Evolutionary conservation across 2,113 vertebrate species (phyloP).

Genomic region (Montifringilla adamsi): DNA sequence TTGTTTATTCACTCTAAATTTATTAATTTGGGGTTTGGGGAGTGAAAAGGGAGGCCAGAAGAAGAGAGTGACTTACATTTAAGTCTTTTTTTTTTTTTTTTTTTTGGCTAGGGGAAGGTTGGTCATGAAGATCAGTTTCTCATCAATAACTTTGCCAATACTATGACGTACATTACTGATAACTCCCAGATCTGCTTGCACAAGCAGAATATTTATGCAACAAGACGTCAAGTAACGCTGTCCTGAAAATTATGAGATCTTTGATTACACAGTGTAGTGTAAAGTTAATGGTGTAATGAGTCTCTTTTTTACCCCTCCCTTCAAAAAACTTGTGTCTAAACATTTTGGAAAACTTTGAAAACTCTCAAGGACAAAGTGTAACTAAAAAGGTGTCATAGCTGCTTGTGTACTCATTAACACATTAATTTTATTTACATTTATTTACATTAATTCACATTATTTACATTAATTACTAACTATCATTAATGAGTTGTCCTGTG

Average conservation of each 20-base stretch:
- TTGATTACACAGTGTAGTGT: background rate
- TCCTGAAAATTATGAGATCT: background rate
- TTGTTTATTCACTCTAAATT: background rate
- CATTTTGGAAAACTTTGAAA: background rate
- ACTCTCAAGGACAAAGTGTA: background rate
- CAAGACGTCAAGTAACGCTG: background rate
- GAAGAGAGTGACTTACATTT: background rate
- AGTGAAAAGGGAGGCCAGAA: background rate
- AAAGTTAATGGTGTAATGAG: background rate
- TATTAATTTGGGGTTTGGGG: background rate
- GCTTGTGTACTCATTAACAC: background rate
- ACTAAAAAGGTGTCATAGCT: background rate
- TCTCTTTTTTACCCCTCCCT: accelerated
- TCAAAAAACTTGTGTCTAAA: background rate
- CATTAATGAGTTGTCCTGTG: background rate
- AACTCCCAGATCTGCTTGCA: background rate
- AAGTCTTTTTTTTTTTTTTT: background rate
- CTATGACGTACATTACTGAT: background rate
- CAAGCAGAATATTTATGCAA: background rate
- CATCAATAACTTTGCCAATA: background rate
- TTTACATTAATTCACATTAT: too few species aligned
- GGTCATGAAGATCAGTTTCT: background rate
- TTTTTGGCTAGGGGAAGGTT: background rate
- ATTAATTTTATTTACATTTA: too few species aligned
- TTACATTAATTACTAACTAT: background rate